Percentiles rank a stretch among this genome's conserved stretches.
These are phyloP conservation scores for Poeciliopsis retropinna DNA, from an alignment of 2,113 vertebrate genomes.

Conservation along the genomic window DNA sequence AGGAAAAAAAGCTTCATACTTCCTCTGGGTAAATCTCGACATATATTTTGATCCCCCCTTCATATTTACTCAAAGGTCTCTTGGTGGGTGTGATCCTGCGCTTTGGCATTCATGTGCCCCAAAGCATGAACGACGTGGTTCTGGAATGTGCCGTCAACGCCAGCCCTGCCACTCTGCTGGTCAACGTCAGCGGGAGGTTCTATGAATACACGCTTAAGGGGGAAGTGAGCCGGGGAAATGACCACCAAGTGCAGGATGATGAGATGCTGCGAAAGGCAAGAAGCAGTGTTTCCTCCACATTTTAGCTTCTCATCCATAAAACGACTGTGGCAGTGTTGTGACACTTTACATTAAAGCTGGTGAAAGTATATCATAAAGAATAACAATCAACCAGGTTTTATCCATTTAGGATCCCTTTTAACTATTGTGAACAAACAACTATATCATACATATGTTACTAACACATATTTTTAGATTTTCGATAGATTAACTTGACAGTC, in stretches of 20 bases:
- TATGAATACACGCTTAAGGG: slow-evolving; percentile 96
- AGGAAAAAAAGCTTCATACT: too few species aligned
- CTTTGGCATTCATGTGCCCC: slow-evolving; percentile 90
- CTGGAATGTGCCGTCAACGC: slow-evolving; percentile 89
- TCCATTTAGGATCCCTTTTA: background rate
- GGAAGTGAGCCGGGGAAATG: slow-evolving; percentile 88
- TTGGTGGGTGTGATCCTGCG: slow-evolving; percentile 93
- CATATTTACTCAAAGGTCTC: slow-evolving; percentile 79
- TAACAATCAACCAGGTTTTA: background rate
- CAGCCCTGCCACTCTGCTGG: slow-evolving; percentile 89
- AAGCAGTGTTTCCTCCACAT: background rate
- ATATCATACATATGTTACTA: too few species aligned
- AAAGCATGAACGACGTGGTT: slow-evolving; percentile 86
- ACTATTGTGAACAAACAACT: background rate
- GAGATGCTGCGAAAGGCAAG: slow-evolving; percentile 97
- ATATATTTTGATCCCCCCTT: background rate
- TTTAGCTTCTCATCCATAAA: background rate
- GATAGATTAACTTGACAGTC: background rate
- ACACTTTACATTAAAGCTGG: background rate
- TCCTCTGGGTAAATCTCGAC: too few species aligned
- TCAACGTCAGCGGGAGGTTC: slow-evolving; percentile 93
- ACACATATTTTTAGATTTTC: too few species aligned
- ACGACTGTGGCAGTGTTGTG: background rate
- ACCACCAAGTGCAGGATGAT: slow-evolving; percentile 89
- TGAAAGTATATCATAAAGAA: background rate